Evolutionary conservation across 2,113 vertebrate genomes (phyloP).

Genomic region (Cheirogaleus medius): DNA sequence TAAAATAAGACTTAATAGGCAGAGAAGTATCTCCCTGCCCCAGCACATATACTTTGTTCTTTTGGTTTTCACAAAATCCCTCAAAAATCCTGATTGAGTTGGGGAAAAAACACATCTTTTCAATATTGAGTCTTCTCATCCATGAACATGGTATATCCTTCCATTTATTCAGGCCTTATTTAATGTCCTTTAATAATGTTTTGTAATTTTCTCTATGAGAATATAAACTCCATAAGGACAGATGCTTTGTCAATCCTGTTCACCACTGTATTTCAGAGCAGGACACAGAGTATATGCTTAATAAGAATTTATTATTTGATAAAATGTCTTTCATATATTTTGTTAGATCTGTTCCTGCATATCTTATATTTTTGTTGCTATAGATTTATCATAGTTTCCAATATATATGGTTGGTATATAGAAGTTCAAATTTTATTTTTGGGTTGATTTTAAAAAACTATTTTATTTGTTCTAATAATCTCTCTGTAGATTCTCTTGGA

Average conservation of each 20-base stretch:
- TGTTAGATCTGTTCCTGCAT: neutral
- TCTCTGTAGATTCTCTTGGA: neutral
- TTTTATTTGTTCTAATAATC: neutral
- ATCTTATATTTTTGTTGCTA: conserved; percentile 8
- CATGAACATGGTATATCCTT: neutral
- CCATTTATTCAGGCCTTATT: neutral
- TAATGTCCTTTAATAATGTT: neutral
- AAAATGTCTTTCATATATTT: neutral
- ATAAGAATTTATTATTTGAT: neutral
- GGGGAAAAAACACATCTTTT: neutral
- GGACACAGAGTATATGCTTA: neutral
- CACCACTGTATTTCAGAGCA: neutral
- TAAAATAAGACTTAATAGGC: neutral
- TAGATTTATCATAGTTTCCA: neutral
- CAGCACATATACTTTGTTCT: neutral
- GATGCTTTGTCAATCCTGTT: neutral
- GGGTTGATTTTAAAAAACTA: neutral
- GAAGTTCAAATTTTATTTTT: neutral
- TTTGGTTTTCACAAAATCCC: neutral
- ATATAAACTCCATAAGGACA: neutral
- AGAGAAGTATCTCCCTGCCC: neutral
- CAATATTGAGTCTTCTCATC: neutral
- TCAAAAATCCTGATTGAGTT: neutral
- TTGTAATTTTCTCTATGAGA: neutral
- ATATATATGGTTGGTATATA: neutral